phyloP scores from a whole-genome alignment of 1,140 invertebrate species.

The Magallana gigas region DNA sequence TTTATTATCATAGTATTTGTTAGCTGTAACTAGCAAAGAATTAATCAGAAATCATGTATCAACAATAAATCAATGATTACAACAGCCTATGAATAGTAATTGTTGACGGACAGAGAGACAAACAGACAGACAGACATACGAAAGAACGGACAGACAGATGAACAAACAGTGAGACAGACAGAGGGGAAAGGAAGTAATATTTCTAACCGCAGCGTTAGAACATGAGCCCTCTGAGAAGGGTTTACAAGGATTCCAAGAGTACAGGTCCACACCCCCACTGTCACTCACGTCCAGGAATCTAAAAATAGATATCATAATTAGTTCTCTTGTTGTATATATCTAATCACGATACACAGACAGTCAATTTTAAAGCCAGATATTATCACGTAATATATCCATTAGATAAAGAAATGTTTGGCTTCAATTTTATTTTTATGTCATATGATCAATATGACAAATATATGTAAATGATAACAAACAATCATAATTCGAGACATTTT shows the following conservation, averaged over 20 bases:
- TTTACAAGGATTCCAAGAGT: slow-evolving; percentile 44
- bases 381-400: not conserved
- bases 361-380: not conserved
- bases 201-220: slow-evolving; percentile 34
- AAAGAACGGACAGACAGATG: too few species aligned
- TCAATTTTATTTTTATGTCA: not conserved
- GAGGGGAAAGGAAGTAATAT: too few species aligned
- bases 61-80: too few species aligned
- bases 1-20: too few species aligned
- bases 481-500: too few species aligned
- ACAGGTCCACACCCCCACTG: not conserved
- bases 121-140: too few species aligned
- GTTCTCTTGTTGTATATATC: not conserved
- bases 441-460: not conserved
- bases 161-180: too few species aligned
- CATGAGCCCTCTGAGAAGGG: slow-evolving; percentile 27
- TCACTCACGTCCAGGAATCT: slow-evolving; percentile 37
- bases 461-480: too few species aligned
- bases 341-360: not conserved
- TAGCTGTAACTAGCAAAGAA: too few species aligned
- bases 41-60: too few species aligned
- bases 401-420: not conserved
- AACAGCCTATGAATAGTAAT: too few species aligned
- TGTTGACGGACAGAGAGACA: too few species aligned
- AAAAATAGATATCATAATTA: not conserved